Base-by-base conservation (phyloP, 2,888 invertebrate genomes). In the Eubasilissa splendida region DNA sequence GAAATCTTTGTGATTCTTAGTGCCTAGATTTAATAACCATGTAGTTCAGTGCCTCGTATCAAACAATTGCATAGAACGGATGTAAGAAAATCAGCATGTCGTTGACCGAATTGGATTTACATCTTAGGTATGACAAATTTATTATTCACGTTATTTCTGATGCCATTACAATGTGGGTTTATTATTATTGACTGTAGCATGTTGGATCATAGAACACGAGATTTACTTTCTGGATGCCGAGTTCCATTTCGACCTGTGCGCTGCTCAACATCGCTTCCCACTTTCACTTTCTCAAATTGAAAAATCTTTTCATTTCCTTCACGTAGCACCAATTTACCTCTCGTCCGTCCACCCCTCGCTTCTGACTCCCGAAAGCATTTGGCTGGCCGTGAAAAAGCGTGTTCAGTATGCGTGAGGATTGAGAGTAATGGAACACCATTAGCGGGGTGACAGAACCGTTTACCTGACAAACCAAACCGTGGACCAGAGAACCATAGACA, bases 381-480 rank as follows among this genome's bases (percentile, higher is more conserved):
- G 76, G 52, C 22, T 80, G 80, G 76, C 77, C 77, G 56, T 80
- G 80, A 80, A 82, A 80, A 80, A 82, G 66, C 59, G 63, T 33
- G 56, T 53, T 42, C 60, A 63, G 66, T 22, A 68, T 59, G 77
- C 73, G 81, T 74, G 77, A 59, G 75, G 84, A 84, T 84, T 77
- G 80, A 80, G 84, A 82, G 74, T 81, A 81, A 84, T 84, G 81
- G 75, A n/a, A n/a, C 58, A 70, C 81, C 84, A 84, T 84, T 82
- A 82, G 74, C 54, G 50, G n/a, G 54, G 63, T 76, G 78, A 63
- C 76, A 68, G 80, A 22, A 53, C 76, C 76, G 74, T 79, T 78
- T 82, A 82, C 79, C 81, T 79, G 79, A 73, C 79, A 74, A 31
- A 68, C 78, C 63, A 42, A 50, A 22, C 14, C 66, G 54, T 31